Conservation (phyloP, 2,888 invertebrate genomes). For the Corbicula japonica region DNA sequence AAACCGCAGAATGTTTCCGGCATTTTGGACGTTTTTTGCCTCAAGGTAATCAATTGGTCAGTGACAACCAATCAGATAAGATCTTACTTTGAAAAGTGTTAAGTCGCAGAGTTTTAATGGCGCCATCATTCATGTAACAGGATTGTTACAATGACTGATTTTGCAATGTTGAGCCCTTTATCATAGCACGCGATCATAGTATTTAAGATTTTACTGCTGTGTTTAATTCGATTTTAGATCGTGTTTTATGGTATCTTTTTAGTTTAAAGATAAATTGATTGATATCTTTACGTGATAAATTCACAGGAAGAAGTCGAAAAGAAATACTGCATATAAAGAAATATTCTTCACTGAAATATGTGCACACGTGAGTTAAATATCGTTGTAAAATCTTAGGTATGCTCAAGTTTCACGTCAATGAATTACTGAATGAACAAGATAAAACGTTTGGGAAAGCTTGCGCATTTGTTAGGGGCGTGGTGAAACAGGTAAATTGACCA, state of each 20-base stretch:
- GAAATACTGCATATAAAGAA: background rate
- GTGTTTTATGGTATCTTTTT: slow-evolving; percentile 24
- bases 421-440: slow-evolving; percentile 44
- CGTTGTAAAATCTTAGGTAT: slow-evolving; percentile 14
- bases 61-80: slow-evolving; percentile 39
- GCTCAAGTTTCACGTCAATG: slow-evolving; percentile 42
- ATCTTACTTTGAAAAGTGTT: slow-evolving; percentile 37
- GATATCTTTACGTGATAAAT: slow-evolving; percentile 22
- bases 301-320: slow-evolving; percentile 7
- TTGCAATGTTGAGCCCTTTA: slow-evolving; percentile 23
- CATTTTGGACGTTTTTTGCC: slow-evolving; percentile 19
- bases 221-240: slow-evolving; percentile 33
- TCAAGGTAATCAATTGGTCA: slow-evolving; percentile 45
- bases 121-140: slow-evolving; percentile 48
- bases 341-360: slow-evolving; percentile 2
- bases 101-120: slow-evolving; percentile 42
- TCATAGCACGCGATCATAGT: slow-evolving; percentile 23
- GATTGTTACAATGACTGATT: slow-evolving; percentile 30
- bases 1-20: no score
- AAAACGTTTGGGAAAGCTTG: slow-evolving; percentile 40
- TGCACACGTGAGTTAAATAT: background rate
- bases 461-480: slow-evolving; percentile 45
- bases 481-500: slow-evolving; percentile 37
- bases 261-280: slow-evolving; percentile 21
- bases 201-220: slow-evolving; percentile 16